Evolutionary conservation across 2,888 invertebrate genomes (phyloP), one percentile per base, ranked within the genome.

Genomic region (Camponotus fellah): DNA sequence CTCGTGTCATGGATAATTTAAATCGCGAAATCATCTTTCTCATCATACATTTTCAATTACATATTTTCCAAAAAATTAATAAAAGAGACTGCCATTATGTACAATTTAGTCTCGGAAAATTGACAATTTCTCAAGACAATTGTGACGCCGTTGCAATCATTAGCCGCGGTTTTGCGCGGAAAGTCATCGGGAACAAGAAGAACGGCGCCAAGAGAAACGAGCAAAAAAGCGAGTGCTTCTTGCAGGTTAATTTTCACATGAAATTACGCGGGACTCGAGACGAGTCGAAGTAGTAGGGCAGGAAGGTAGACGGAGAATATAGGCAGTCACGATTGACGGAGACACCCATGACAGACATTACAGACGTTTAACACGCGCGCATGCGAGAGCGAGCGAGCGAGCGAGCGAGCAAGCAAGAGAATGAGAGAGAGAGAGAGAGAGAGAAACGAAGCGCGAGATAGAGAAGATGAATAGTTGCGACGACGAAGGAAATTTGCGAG

Each of bases 41-140:
- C 8, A 53, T 2, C 8, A 8, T 53, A n/a, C 12, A 58, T 21
- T 58, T 58, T 34, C 1, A 34, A n/a, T 53, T n/a, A 5, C 2
- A 21, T n/a, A 21, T 40, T 43, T 43, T 40, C 12, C n/a, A 43
- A 14, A 66, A 66, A 8, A 43, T 49, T 49, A 17, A 49, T n/a
- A 53, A 53, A 53, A 53, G 8, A 53, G 6, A 53, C n/a, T n/a
- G 53, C 53, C n/a, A n/a, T 14, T 53, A n/a, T 53, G 0, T 53
- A 26, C 4, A 72, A 64, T 81, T 74, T 53, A 40, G 40, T n/a
- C n/a, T 8, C 0, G 26, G 32, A 68, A 37, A 53, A 64, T 37
- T 17, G 65, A 53, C 43, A n/a, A 60, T 77, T 76, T 85, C 14
- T 40, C 8, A 14, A 69, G 62, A 56, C 56, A 84, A 84, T 65